Evolutionary conservation across 2,888 invertebrate genomes (phyloP), one percentile per base, ranked within the genome.

Genomic region (Venusia cambrica): DNA sequence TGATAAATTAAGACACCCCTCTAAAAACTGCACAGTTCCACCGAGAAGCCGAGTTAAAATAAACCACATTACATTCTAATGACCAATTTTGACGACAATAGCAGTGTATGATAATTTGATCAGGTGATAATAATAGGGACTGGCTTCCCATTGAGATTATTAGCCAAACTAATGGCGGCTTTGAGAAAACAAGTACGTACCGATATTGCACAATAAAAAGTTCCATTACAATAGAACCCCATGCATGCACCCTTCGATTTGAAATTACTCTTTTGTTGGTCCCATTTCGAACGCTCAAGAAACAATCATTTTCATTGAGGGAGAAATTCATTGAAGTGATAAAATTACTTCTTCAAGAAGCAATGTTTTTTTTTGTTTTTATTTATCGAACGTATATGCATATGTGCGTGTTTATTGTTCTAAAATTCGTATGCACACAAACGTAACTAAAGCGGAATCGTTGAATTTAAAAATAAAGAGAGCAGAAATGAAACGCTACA

Each of bases 31-130:
- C 52, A 57, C 48, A 61, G 51, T 48, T 54, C 60, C 48, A 59
- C 62, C 65, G 66, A 61, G 73, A 73, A 74, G 71, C 73, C 68
- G 64, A 75, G 65, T 76, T 81, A 78, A 81, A 79, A 77, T 72
- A 78, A 81, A 80, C 77, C 73, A 73, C 66, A 75, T 83, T 81
- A 74, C 68, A 57, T 59, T 64, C 57, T 78, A 76, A 80, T 75
- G 73, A 72, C 62, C 74, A 73, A 77, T 79, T 73, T 62, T 54
- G 62, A 52, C 51, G 64, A 64, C 67, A 64, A 73, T 73, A 70
- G 68, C 62, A 61, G 67, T 73, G 62, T 70, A 75, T 71, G 73
- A 73, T 75, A 75, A 76, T 74, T 74, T 64, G 69, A 76, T 75
- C 74, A 76, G 74, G 70, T 73, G 70, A 61, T 66, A n/a, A 57